Conservation (phyloP, 2,888 invertebrate genomes). For the Shargacucullia verbasci region DNA sequence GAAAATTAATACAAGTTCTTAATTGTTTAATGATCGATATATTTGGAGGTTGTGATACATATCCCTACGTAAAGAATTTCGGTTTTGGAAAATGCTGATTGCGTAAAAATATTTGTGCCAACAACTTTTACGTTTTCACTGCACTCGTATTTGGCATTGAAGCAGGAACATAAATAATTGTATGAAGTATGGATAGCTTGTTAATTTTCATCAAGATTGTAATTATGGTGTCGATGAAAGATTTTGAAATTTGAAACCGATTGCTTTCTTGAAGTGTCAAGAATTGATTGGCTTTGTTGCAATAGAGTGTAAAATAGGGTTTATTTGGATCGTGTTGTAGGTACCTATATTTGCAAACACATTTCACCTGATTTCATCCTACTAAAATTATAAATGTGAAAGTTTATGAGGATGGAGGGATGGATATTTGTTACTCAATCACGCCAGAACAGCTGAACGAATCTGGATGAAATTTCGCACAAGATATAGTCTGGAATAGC, state of each 20-base stretch:
- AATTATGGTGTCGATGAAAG: neutral
- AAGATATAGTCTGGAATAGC: too few species aligned
- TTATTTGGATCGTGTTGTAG: too few species aligned
- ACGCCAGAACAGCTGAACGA: too few species aligned
- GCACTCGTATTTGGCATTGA: constrained; percentile 21
- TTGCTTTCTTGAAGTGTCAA: too few species aligned
- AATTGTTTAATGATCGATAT: constrained; percentile 22
- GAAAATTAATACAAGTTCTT: constrained; percentile 25
- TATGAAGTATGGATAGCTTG: neutral
- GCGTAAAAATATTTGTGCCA: constrained; percentile 30
- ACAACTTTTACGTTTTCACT: constrained; percentile 42
- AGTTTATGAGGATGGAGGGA: too few species aligned
- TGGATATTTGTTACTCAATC: too few species aligned
- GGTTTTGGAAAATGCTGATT: constrained; percentile 23
- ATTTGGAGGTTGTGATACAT: constrained; percentile 20
- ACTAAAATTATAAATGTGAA: too few species aligned
- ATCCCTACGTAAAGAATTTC: constrained; percentile 9
- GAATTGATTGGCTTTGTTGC: too few species aligned
- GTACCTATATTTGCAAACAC: too few species aligned
- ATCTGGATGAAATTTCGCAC: too few species aligned
- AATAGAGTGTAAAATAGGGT: too few species aligned
- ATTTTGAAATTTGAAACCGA: neutral
- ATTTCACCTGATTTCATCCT: too few species aligned
- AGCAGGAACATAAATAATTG: constrained; percentile 5
- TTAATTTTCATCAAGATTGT: constrained; percentile 1